phyloP scores from a whole-genome alignment of 2,888 invertebrate genomes.

The Oscheius sp. region DNA sequence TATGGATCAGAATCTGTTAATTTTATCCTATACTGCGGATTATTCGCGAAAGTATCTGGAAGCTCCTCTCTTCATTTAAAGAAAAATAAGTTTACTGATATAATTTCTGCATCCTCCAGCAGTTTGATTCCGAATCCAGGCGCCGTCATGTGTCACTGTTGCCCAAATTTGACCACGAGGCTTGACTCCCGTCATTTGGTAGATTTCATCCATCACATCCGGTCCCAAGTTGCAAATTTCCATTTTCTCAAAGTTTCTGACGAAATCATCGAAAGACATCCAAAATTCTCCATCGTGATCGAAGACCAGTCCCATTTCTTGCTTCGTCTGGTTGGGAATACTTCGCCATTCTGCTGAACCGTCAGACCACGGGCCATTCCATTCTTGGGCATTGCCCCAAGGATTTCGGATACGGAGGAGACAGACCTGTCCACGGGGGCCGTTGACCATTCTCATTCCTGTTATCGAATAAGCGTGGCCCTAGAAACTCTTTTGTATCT shows the following conservation, averaged over 20 bases:
- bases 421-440: conserved; percentile 63
- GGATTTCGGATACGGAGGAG: conserved; percentile 81
- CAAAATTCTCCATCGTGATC: conserved; percentile 92
- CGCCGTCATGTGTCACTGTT: conserved; percentile 90
- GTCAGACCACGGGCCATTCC: conserved; percentile 67
- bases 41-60: conserved; percentile 84
- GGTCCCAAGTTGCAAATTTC: conserved; percentile 96
- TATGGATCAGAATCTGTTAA: conserved; percentile 88
- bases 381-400: conserved; percentile 93
- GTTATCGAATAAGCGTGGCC: conserved; percentile 96
- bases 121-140: conserved; percentile 91
- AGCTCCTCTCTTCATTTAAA: neutral
- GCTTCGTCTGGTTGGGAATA: conserved; percentile 82
- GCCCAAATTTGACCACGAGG: conserved; percentile 82
- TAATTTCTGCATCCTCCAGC: conserved; percentile 97
- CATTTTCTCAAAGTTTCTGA: conserved; percentile 84
- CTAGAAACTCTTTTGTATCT: conserved; percentile 73
- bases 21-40: conserved; percentile 90
- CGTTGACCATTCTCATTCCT: conserved; percentile 80
- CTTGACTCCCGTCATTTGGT: conserved; percentile 35
- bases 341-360: conserved; percentile 69
- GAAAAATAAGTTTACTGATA: conserved; percentile 77
- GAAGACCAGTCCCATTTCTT: conserved; percentile 88
- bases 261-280: conserved; percentile 90
- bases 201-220: conserved; percentile 78